Percentiles rank a stretch among this genome's conserved stretches.
Evolutionary conservation across 1,140 invertebrate genomes (phyloP).

Genomic region (Leptonema lineaticorne): DNA sequence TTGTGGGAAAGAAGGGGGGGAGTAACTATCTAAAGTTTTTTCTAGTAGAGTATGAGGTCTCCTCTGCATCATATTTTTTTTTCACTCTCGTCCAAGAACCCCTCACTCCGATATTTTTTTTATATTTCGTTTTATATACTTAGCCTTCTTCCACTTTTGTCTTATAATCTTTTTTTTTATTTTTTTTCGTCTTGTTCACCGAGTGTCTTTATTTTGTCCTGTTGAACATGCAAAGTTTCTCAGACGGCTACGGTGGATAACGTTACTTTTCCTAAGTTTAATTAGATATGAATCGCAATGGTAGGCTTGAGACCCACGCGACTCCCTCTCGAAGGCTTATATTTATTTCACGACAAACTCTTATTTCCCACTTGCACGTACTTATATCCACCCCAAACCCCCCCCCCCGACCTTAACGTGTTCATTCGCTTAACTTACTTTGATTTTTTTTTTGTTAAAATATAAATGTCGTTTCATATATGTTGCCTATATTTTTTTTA

Average conservation of each 20-base stretch:
- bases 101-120: no score
- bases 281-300: conserved; percentile 40
- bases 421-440: conserved; percentile 13
- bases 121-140: no score
- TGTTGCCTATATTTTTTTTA: no score
- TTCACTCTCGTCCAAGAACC: no score
- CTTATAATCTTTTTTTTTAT: neutral
- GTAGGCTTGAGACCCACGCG: conserved; percentile 15
- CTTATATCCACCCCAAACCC: no score
- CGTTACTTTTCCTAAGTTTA: conserved; percentile 37
- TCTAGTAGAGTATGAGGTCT: neutral
- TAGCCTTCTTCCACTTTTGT: no score
- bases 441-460: no score
- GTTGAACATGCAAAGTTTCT: conserved; percentile 28
- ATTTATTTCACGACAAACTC: conserved; percentile 31
- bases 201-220: no score
- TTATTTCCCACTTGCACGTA: conserved; percentile 25
- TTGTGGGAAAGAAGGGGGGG: no score
- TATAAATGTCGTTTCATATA: no score
- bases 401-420: conserved; percentile 22
- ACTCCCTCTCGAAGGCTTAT: conserved; percentile 23
- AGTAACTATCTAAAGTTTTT: conserved; percentile 13
- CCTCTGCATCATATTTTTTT: neutral
- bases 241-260: conserved; percentile 23
- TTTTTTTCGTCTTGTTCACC: no score